Evolutionary conservation across 1,140 invertebrate genomes (phyloP), one percentile per base, ranked within the genome.

Genomic region (Drosophila pseudoobscura): DNA sequence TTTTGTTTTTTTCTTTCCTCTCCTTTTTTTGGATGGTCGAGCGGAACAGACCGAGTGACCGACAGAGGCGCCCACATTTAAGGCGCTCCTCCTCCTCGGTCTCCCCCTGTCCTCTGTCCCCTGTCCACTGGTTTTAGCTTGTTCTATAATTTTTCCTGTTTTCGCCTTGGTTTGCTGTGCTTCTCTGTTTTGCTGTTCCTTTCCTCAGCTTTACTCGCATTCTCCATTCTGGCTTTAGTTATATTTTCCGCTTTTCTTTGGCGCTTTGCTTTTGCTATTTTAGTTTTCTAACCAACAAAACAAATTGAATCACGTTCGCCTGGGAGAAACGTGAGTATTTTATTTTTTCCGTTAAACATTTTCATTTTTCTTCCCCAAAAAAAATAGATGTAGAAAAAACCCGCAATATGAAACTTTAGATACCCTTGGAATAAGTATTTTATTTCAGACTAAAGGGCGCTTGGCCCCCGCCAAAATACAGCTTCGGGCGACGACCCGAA

Each of bases 261-360:
- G 50, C 47, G 63, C 31, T 64, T 57, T 43, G 51, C 63, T 74
- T 79, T 85, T 80, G 77, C 82, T 85, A 80, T 85, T 85, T 85
- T 85, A 85, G 82, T 85, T 85, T 85, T 85, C 82, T 80, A 88
- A 82, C 82, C 82, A 88, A 87, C 82, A 87, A 87, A 87, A 87
- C 82, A 87, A 87, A 87, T 87, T 87, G 82, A 87, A 87, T 87
- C 82, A 87, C 82, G 82, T 87, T 87, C 82, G 82, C 82, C 45
- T 78, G 75, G 75, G 75, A 87, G 70, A 70, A 87, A 87, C 82
- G 82, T 87, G 82, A 87, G 82, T 87, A 87, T 87, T 87, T 87
- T 87, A 88, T 87, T 88, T 87, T 88, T 88, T 82, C 72, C 82
- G 82, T 87, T 87, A 88, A 87, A 87, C 82, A 87, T 87, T 87